Conservation (phyloP, 2,888 invertebrate genomes). For the Ormia ochracea region DNA sequence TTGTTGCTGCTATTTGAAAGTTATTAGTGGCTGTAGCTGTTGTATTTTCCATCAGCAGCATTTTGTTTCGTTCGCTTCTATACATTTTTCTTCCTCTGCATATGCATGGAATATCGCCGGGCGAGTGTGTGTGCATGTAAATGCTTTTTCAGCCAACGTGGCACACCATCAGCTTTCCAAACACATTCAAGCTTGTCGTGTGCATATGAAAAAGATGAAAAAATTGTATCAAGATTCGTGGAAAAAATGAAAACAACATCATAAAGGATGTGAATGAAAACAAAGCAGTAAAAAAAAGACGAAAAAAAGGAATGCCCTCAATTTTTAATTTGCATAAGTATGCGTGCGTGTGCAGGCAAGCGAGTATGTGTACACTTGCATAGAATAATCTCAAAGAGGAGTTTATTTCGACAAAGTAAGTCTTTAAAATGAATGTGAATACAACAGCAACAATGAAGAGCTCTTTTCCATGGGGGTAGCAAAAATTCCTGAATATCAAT, state of each 20-base stretch:
- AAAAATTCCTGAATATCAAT: slow-evolving; percentile 28
- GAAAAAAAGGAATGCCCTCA: slow-evolving; percentile 42
- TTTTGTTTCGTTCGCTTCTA: neutral
- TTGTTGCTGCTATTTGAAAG: slow-evolving; percentile 9
- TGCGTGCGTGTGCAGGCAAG: slow-evolving; percentile 10
- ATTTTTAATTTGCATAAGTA: slow-evolving; percentile 54
- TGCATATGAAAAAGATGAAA: neutral
- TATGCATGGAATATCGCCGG: slow-evolving; percentile 2
- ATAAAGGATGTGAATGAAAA: slow-evolving; percentile 31
- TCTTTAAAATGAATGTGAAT: slow-evolving; percentile 42
- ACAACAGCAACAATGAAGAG: neutral
- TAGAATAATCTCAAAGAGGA: slow-evolving; percentile 46
- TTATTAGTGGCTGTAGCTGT: slow-evolving; percentile 29
- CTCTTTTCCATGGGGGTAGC: neutral
- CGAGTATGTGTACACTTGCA: slow-evolving; percentile 11
- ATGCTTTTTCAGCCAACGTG: slow-evolving; percentile 16
- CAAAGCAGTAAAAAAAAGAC: slow-evolving; percentile 7
- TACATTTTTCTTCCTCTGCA: neutral
- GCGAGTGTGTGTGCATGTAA: no score
- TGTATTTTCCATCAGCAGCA: slow-evolving; percentile 11
- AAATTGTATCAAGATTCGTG: slow-evolving; percentile 33
- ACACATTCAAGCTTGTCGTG: slow-evolving; percentile 12
- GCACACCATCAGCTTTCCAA: neutral
- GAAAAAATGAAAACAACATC: slow-evolving; percentile 29
- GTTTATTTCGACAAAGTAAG: slow-evolving; percentile 51